These are phyloP conservation scores for Mimas tiliae DNA, from an alignment of 2,888 invertebrate genomes.

Conservation along the genomic window DNA sequence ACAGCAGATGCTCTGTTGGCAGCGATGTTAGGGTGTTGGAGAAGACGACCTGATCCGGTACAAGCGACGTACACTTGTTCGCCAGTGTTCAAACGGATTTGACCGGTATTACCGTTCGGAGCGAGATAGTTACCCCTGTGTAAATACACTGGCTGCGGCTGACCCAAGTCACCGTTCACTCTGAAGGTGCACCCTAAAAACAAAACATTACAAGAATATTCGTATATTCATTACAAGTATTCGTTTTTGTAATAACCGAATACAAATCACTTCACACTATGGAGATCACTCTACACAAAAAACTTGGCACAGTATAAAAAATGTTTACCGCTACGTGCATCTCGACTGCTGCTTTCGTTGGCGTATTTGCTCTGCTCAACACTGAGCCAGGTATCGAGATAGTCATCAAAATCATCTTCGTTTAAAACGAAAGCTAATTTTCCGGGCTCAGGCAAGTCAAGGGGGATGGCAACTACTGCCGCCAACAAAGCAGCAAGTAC, in stretches of 20 bases:
- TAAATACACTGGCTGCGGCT: slow-evolving; percentile 86
- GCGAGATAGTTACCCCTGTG: slow-evolving; percentile 61
- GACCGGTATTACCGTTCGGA: slow-evolving; percentile 65
- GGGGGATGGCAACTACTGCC: slow-evolving; percentile 49
- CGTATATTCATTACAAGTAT: too few species aligned
- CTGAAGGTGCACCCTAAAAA: slow-evolving; percentile 71
- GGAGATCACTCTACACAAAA: too few species aligned
- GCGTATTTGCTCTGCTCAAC: slow-evolving; percentile 55
- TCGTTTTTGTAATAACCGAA: too few species aligned
- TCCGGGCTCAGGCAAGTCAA: slow-evolving; percentile 63
- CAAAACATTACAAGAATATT: background rate
- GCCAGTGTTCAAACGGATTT: slow-evolving; percentile 57
- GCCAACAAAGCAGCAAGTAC: slow-evolving; percentile 48
- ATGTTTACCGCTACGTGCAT: slow-evolving; percentile 55
- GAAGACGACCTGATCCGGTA: slow-evolving; percentile 62
- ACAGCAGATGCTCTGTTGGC: slow-evolving; percentile 56
- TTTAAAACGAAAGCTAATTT: slow-evolving; percentile 63
- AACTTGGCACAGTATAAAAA: background rate
- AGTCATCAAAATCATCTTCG: slow-evolving; percentile 79
- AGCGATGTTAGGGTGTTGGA: slow-evolving; percentile 61
- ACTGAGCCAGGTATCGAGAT: slow-evolving; percentile 71
- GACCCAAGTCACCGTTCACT: slow-evolving; percentile 77
- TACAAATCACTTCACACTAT: background rate
- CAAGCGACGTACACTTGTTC: slow-evolving; percentile 65
- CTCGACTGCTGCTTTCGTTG: slow-evolving; percentile 46